A percentile compares a stretch with the other conserved stretches of the same genome.
Evolutionary conservation across 2,888 invertebrate genomes (phyloP).

Genomic region (Melolontha melolontha): DNA sequence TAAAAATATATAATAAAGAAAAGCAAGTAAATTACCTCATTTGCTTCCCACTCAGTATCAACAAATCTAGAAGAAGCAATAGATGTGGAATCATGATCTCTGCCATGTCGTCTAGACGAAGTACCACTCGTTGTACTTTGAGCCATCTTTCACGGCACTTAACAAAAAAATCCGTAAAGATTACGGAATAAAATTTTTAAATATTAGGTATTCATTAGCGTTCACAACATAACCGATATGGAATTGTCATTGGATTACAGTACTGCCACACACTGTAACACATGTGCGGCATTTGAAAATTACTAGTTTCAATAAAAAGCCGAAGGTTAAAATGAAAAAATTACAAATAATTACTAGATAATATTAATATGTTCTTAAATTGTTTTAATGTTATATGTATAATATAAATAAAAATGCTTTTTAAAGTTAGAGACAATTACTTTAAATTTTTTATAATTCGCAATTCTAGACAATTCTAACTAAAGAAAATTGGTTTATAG

Average conservation of each 20-base stretch:
- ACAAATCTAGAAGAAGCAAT: conserved; percentile 72
- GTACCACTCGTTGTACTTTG: conserved; percentile 74
- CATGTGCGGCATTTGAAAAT: conserved; percentile 1
- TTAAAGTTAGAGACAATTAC: too few relatives aligned
- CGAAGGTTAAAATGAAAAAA: background rate
- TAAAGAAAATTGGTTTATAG: too few relatives aligned
- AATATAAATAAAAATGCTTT: too few relatives aligned
- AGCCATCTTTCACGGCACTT: conserved; percentile 65
- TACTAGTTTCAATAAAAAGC: background rate
- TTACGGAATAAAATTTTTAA: conserved; percentile 21
- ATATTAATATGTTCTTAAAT: too few relatives aligned
- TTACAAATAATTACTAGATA: background rate
- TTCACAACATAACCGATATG: conserved; percentile 39
- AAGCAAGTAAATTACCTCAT: conserved; percentile 69
- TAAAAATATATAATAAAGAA: conserved; percentile 22
- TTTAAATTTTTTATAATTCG: too few relatives aligned
- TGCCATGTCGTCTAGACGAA: conserved; percentile 72
- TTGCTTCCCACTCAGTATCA: conserved; percentile 83
- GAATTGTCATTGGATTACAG: conserved; percentile 23
- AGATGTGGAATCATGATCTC: conserved; percentile 74
- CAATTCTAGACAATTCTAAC: too few relatives aligned
- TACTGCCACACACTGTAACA: conserved; percentile 21
- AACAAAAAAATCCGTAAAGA: conserved; percentile 30
- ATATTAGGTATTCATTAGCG: conserved; percentile 28
- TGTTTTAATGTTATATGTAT: too few relatives aligned